phyloP scores from a whole-genome alignment of 2,113 vertebrate species.

The Camarhynchus parvulus region DNA sequence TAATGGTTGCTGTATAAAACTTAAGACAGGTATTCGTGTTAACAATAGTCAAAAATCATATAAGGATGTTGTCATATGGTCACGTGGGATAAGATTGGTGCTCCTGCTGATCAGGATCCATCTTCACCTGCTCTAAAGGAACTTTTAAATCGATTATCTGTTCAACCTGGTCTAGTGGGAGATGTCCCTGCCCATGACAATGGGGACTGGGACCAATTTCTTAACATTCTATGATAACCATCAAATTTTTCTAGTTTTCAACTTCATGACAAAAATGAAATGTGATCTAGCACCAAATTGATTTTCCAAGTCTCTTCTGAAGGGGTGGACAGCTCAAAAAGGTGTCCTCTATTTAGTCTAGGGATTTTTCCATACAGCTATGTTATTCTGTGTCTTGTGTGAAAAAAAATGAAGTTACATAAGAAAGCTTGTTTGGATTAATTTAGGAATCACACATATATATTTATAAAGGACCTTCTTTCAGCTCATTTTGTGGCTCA shows the following conservation, averaged over 20 bases:
- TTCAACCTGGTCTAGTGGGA: neutral
- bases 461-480: conserved; percentile 34
- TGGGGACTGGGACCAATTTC: neutral
- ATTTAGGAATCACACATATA: neutral
- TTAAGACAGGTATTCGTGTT: neutral
- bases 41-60: neutral
- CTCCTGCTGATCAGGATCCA: neutral
- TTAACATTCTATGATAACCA: neutral
- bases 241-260: neutral
- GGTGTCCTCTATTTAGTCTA: neutral
- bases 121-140: neutral
- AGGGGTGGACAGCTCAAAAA: neutral
- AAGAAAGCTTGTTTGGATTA: neutral
- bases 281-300: neutral
- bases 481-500: neutral
- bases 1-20: neutral
- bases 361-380: neutral
- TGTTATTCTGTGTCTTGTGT: conserved; percentile 12
- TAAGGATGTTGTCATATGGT: neutral
- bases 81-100: neutral
- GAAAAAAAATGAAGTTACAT: neutral
- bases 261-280: neutral
- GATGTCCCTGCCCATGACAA: neutral
- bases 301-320: neutral
- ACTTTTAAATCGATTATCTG: neutral